Evolutionary conservation across 2,113 vertebrate species (phyloP).

Genomic region (Neoarius graeffei): DNA sequence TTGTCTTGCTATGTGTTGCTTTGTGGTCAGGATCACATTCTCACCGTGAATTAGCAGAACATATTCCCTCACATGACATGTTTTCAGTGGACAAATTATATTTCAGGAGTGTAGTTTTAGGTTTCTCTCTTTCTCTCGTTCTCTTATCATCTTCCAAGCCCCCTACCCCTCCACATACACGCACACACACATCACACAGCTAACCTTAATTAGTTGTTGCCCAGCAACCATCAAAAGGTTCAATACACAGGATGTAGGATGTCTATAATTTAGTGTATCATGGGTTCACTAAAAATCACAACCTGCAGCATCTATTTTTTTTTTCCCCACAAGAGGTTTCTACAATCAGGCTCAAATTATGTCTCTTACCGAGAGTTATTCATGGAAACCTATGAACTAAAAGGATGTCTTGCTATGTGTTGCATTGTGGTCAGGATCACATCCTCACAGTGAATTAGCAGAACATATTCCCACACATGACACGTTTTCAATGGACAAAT

Average conservation of each 20-base stretch:
- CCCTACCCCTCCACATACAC: constrained; percentile 23
- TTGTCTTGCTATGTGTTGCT: neutral
- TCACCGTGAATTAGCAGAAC: neutral
- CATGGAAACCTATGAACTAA: neutral
- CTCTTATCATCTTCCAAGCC: neutral
- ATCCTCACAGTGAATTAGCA: neutral
- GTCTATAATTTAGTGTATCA: constrained; percentile 71
- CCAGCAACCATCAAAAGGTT: constrained; percentile 70
- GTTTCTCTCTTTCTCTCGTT: neutral
- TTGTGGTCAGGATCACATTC: neutral
- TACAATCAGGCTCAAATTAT: constrained; percentile 36
- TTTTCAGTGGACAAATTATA: neutral
- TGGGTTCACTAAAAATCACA: constrained; percentile 62
- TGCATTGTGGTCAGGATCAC: neutral
- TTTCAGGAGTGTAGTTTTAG: neutral
- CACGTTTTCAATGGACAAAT: neutral
- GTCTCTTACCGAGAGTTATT: neutral
- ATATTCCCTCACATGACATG: neutral
- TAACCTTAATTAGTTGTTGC: constrained; percentile 70
- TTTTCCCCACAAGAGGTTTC: constrained; percentile 3
- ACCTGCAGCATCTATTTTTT: constrained; percentile 23
- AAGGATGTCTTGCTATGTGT: neutral
- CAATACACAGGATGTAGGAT: constrained; percentile 62
- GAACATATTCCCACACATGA: neutral
- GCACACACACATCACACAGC: constrained; percentile 61